phyloP scores from a whole-genome alignment of 2,113 vertebrate species.

The Seriola quinqueradiata region DNA sequence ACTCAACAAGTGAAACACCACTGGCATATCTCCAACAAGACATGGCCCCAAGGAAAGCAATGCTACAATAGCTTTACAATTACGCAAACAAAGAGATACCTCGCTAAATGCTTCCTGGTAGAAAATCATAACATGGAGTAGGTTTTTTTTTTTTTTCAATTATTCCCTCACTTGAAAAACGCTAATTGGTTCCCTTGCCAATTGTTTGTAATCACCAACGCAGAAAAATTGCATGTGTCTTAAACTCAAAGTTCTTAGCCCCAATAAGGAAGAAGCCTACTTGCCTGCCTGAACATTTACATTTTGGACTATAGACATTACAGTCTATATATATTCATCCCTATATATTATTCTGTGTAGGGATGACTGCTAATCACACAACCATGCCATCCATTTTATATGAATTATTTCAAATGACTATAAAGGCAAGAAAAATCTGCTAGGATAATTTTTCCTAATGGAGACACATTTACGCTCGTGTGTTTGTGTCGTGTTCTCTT shows the following conservation, averaged over 20 bases:
- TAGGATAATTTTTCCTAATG: neutral
- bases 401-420: neutral
- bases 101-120: constrained; percentile 77
- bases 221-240: constrained; percentile 41
- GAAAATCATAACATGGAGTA: constrained; percentile 71
- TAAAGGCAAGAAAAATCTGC: neutral
- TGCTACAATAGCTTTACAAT: constrained; percentile 76
- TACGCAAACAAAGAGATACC: constrained; percentile 79
- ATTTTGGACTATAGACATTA: too few species aligned
- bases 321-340: too few species aligned
- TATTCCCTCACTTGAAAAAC: constrained; percentile 58
- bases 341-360: neutral
- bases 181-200: constrained; percentile 79
- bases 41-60: constrained; percentile 69
- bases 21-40: constrained; percentile 80
- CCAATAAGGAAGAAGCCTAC: constrained; percentile 22
- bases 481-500: neutral
- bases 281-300: neutral
- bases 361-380: neutral
- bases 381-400: neutral
- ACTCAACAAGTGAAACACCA: constrained; percentile 74
- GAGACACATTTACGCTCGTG: neutral
- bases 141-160: constrained; percentile 24
- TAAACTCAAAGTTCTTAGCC: constrained; percentile 41
- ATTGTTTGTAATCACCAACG: constrained; percentile 75